A percentile compares a stretch with the other conserved stretches of the same genome.
These are phyloP conservation scores for Cherax destructor DNA, from an alignment of 1,140 invertebrate species.

Conservation along the genomic window DNA sequence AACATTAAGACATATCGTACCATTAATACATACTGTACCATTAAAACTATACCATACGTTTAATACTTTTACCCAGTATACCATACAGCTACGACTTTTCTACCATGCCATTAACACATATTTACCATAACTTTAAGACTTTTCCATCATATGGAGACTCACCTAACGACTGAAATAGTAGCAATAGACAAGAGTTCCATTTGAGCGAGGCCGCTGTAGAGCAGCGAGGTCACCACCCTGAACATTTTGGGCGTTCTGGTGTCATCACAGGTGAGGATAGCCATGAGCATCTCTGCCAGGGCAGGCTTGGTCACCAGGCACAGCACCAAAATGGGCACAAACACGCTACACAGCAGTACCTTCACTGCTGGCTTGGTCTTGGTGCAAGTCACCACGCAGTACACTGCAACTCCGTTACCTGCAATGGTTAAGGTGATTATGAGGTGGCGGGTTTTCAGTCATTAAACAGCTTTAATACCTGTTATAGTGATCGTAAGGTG, in stretches of 20 bases:
- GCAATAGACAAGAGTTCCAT: constrained; percentile 20
- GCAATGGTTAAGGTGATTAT: background rate
- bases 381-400: constrained; percentile 17
- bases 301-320: constrained; percentile 13
- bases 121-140: background rate
- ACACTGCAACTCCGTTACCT: constrained; percentile 36
- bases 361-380: constrained; percentile 23
- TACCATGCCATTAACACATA: background rate
- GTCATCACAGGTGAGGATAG: constrained; percentile 5
- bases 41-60: too few relatives aligned
- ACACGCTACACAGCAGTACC: constrained; percentile 32
- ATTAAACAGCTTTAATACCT: too few relatives aligned
- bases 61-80: too few relatives aligned
- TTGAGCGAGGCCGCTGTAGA: constrained; percentile 19
- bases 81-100: too few relatives aligned
- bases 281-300: background rate
- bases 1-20: too few relatives aligned
- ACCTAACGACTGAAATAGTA: constrained; percentile 12
- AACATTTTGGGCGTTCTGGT: background rate
- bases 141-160: background rate
- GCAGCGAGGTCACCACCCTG: background rate
- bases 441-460: too few relatives aligned
- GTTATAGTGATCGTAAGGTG: too few relatives aligned
- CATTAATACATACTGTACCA: too few relatives aligned
- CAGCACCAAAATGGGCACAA: constrained; percentile 25